Evolutionary conservation across 2,888 invertebrate genomes (phyloP), one percentile per base, ranked within the genome.

Genomic region (Microchrysa polita): DNA sequence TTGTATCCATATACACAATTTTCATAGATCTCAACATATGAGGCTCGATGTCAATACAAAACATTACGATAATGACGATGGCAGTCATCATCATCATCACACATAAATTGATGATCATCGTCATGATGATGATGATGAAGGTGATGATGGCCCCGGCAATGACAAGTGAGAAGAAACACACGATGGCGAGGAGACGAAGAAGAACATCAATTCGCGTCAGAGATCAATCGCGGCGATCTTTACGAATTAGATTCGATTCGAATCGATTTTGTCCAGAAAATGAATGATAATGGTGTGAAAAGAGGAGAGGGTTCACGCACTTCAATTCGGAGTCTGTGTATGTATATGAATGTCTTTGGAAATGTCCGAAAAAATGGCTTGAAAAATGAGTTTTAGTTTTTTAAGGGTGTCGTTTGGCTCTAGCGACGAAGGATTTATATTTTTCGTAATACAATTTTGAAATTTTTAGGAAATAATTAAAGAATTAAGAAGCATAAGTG

Each of bases 21-120:
- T 69, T 69, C 69, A 69, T 55, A 34, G 22, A 48, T 65, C 65
- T 22, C 10, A 44, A 22, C 61, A 40, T 69, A 55, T 57, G 69
- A 69, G 69, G 57, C 57, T 10, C 42, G 69, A 69, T 69, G 69
- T 69, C 69, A 69, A 69, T 69, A 69, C 69, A 69, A 69, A 69
- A 69, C 69, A 55, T 69, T 55, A 55, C 34, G 20, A 69, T 69
- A 55, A 69, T 69, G 69, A 69, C 55, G 69, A 69, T 69, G 67
- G 61, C 61, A 18, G 61, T 61, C 61, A 61, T 61, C 61, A 40
- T 61, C 16, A 27, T 10, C 27, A 34, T 34, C 27, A 7, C 27
- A 7, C n/a, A n/a, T 22, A 53, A 53, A 27, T 52, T 27, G 65
- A 65, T 65, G 65, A 65, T 48, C 22, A 67, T 53, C 14, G 53